Evolutionary conservation across 1,140 invertebrate genomes (phyloP).

Genomic region (Hyphantria cunea): DNA sequence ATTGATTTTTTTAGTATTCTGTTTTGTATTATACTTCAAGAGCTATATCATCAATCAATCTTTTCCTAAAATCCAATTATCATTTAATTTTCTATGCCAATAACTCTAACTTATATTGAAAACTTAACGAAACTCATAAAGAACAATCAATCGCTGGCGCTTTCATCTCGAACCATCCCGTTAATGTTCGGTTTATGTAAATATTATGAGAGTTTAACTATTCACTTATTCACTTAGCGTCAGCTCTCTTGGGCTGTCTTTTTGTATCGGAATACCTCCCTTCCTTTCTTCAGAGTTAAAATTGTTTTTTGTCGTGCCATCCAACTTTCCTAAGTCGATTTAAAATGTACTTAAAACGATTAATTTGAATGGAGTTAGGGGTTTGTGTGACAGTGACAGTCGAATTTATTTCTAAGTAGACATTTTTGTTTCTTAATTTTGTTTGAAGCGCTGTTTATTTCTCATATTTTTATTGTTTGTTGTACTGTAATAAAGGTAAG

Average conservation of each 20-base stretch:
- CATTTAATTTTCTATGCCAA: too few relatives aligned
- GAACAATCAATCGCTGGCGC: constrained; percentile 34
- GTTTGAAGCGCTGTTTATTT: constrained; percentile 19
- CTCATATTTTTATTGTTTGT: constrained; percentile 26
- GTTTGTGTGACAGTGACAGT: constrained; percentile 50
- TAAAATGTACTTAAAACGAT: constrained; percentile 57
- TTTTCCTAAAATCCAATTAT: too few relatives aligned
- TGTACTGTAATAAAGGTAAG: constrained; percentile 20
- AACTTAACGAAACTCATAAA: not conserved
- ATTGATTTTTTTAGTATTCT: too few relatives aligned
- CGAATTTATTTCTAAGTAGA: constrained; percentile 43
- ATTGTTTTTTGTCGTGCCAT: constrained; percentile 58
- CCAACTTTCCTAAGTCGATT: constrained; percentile 60
- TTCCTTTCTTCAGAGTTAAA: constrained; percentile 53
- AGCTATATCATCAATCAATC: too few relatives aligned
- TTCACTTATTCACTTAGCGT: constrained; percentile 79
- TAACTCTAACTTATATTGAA: too few relatives aligned
- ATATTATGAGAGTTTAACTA: constrained; percentile 80
- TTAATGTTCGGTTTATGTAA: constrained; percentile 78
- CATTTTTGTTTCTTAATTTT: constrained; percentile 33
- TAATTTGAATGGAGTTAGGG: constrained; percentile 50
- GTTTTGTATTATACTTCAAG: too few relatives aligned
- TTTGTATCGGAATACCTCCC: constrained; percentile 67
- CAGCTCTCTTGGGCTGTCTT: constrained; percentile 67
- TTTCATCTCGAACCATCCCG: constrained; percentile 43